phyloP scores from a whole-genome alignment of 2,113 vertebrate species.

The Sinocyclocheilus maitianheensis region DNA sequence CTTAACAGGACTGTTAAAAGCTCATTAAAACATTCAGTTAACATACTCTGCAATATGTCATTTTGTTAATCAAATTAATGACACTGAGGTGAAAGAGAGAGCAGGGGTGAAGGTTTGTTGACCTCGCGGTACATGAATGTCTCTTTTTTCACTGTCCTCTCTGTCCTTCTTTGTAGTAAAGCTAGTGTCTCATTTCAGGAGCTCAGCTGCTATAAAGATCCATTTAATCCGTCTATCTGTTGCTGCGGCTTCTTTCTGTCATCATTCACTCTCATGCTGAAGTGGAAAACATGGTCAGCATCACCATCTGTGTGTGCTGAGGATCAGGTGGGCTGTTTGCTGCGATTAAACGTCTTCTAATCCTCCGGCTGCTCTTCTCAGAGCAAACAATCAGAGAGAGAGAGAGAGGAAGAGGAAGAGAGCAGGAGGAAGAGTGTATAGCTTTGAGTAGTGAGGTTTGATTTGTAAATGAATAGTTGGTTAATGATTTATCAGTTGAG shows the following conservation, averaged over 20 bases:
- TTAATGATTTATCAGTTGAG: not conserved
- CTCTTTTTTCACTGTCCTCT: not conserved
- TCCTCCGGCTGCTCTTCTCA: conserved; percentile 17
- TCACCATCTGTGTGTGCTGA: conserved; percentile 29
- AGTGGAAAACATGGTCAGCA: conserved; percentile 25
- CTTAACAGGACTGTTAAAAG: not conserved
- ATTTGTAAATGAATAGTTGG: not conserved
- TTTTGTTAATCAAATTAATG: not conserved
- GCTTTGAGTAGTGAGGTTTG: not conserved
- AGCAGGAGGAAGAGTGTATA: not conserved
- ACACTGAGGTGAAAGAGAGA: not conserved
- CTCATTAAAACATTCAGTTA: not conserved
- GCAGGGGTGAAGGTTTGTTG: not conserved
- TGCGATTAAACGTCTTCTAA: conserved; percentile 9
- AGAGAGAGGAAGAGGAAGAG: not conserved
- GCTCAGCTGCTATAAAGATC: conserved; percentile 15
- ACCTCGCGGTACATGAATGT: not conserved
- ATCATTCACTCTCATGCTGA: conserved; percentile 4
- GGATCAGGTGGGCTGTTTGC: conserved; percentile 25
- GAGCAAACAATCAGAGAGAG: not conserved
- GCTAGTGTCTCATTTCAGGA: not conserved
- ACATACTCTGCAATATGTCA: not conserved
- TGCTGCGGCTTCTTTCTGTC: not conserved
- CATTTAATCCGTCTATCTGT: not conserved
- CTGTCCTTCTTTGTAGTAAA: not conserved